Percentiles rank a stretch among this genome's conserved stretches.
phyloP scores from a whole-genome alignment of 2,888 invertebrate genomes.

The Trilocha varians region DNA sequence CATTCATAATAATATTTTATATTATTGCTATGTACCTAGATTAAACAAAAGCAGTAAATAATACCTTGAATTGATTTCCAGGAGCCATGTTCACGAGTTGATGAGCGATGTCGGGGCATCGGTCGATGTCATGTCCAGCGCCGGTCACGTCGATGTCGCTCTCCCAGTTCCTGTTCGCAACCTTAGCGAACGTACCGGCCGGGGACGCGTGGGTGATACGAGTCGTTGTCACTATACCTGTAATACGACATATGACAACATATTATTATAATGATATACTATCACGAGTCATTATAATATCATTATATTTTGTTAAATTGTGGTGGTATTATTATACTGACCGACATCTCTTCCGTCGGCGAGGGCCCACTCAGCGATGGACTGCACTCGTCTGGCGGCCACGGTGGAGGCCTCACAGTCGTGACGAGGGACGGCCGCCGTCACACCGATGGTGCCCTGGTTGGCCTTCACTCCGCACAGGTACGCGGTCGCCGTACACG shows the following conservation, averaged over 20 bases:
- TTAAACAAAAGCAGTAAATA: neutral
- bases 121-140: slow-evolving; percentile 46
- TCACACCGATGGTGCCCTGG: slow-evolving; percentile 75
- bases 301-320: too few species aligned
- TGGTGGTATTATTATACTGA: too few species aligned
- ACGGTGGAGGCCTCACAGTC: slow-evolving; percentile 74
- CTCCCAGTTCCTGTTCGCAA: slow-evolving; percentile 79
- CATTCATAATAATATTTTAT: too few species aligned
- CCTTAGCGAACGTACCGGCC: slow-evolving; percentile 77
- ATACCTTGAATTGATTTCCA: slow-evolving; percentile 78
- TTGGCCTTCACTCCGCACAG: slow-evolving; percentile 78
- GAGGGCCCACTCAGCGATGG: slow-evolving; percentile 78
- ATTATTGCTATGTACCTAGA: too few species aligned
- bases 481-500: slow-evolving; percentile 79
- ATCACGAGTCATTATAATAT: too few species aligned
- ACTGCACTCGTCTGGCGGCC: slow-evolving; percentile 68
- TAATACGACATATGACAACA: neutral
- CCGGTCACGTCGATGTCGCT: slow-evolving; percentile 67
- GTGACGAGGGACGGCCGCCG: slow-evolving; percentile 68
- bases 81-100: slow-evolving; percentile 77
- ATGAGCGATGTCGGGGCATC: slow-evolving; percentile 79
- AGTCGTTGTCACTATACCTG: slow-evolving; percentile 81
- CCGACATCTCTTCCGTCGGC: slow-evolving; percentile 44
- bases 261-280: neutral
- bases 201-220: slow-evolving; percentile 86